Base-by-base conservation (phyloP, 2,888 invertebrate genomes). In the Galerucella calmariensis region DNA sequence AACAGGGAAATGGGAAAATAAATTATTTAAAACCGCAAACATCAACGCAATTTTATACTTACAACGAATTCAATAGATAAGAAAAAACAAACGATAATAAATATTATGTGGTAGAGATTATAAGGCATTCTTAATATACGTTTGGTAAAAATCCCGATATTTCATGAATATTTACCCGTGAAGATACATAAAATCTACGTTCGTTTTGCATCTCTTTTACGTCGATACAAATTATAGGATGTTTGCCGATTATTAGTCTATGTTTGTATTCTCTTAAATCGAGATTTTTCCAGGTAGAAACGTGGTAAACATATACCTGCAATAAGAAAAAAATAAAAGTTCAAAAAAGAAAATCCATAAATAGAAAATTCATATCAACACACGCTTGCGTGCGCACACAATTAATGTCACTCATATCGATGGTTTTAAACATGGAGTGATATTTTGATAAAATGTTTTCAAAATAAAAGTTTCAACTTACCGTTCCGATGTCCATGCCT, bases 301-400 rank as follows among this genome's bases (percentile, higher is more conserved):
- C 83, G 71, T 85, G 84, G 67, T 87, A 87, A 73, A 87, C 85
- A 77, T 87, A 87, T 4, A 87, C 82, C 87, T 87, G n/a, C 24
- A 58, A 27, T 14, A 20, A 62, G 62, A 24, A 46, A 61, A 20
- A 41, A 41, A 41, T 8, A 41, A 41, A 41, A 35, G 35, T 35
- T 5, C 6, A 35, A 35, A 35, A 35, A 35, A 35, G 35, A 35
- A 35, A 41, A 41, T 41, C 8, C 35, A 41, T 35, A 35, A 35
- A 35, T 35, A 35, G 35, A 35, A 35, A 35, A 35, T 5, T 35
- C 6, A 4, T 35, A 35, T 35, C 6, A 20, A 20, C 35, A 35
- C 35, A 35, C 6, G 35, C 35, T 6, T 5, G 6, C 35, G 5
- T 27, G 27, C 1, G 27, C 27, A 27, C 27, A 27, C 27, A 27